These are phyloP conservation scores for Phyllostomus discolor DNA, from an alignment of 2,113 vertebrate genomes.

Conservation along the genomic window DNA sequence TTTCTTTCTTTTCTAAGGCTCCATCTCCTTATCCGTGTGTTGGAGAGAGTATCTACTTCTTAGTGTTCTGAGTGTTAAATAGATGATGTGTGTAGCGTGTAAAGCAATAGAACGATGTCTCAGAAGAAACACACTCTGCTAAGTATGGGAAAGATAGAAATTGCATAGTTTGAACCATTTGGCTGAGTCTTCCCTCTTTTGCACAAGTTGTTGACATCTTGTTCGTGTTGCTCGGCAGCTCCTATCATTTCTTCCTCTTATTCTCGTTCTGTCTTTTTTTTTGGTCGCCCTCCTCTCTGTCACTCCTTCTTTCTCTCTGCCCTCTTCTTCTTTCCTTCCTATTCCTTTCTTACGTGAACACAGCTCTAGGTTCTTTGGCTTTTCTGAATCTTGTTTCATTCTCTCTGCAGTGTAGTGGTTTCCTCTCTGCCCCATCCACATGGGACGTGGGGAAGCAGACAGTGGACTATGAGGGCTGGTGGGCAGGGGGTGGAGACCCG, in stretches of 20 bases:
- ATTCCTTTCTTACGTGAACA: neutral
- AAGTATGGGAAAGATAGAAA: neutral
- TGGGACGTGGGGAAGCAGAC: neutral
- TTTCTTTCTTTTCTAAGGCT: neutral
- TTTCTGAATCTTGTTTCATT: neutral
- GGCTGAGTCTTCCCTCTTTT: neutral
- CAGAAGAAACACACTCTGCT: neutral
- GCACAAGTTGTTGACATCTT: neutral
- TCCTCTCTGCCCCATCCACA: neutral
- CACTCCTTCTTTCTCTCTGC: neutral
- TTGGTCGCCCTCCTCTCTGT: neutral
- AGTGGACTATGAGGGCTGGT: fast-evolving
- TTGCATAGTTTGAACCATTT: neutral
- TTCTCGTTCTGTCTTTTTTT: neutral
- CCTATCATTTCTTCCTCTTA: neutral
- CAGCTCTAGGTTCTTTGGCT: neutral
- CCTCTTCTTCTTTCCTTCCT: neutral
- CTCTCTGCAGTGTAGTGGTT: fast-evolving
- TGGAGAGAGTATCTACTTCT: neutral
- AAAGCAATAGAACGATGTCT: neutral
- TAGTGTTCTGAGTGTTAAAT: neutral
- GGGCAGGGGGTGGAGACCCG: fast-evolving
- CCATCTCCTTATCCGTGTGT: neutral
- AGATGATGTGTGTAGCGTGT: neutral
- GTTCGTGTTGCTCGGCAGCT: neutral